Evolutionary conservation across 2,888 invertebrate species (phyloP).

Genomic region (Tenthredo scrophulariae): DNA sequence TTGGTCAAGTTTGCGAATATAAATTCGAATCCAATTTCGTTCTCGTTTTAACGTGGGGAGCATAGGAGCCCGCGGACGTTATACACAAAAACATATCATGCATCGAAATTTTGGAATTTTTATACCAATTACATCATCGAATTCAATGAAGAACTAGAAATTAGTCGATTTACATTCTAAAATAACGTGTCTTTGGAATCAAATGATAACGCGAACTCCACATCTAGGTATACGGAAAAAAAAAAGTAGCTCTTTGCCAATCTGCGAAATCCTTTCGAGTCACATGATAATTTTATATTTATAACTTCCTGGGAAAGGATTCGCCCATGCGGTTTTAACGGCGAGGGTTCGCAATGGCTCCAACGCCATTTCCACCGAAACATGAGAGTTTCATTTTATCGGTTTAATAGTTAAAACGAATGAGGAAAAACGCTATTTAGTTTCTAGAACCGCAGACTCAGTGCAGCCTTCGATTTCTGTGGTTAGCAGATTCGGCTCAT

Average conservation of each 20-base stretch:
- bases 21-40: too few species aligned
- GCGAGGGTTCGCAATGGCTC: constrained; percentile 11
- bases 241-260: constrained; percentile 7
- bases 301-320: constrained; percentile 38
- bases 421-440: background rate
- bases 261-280: constrained; percentile 34
- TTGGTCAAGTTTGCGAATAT: too few species aligned
- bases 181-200: background rate
- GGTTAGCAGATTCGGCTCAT: background rate
- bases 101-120: background rate
- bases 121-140: background rate
- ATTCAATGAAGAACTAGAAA: background rate
- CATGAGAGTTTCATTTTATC: constrained; percentile 41
- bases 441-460: background rate
- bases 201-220: background rate
- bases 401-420: constrained; percentile 35
- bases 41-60: too few species aligned
- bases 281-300: constrained; percentile 41
- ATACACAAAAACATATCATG: too few species aligned
- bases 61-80: too few species aligned
- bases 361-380: constrained; percentile 12
- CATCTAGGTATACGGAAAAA: background rate
- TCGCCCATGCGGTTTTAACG: constrained; percentile 34
- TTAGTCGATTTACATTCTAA: background rate
- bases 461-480: background rate